phyloP scores from a whole-genome alignment of 2,888 invertebrate genomes.

The Mayetiola destructor region DNA sequence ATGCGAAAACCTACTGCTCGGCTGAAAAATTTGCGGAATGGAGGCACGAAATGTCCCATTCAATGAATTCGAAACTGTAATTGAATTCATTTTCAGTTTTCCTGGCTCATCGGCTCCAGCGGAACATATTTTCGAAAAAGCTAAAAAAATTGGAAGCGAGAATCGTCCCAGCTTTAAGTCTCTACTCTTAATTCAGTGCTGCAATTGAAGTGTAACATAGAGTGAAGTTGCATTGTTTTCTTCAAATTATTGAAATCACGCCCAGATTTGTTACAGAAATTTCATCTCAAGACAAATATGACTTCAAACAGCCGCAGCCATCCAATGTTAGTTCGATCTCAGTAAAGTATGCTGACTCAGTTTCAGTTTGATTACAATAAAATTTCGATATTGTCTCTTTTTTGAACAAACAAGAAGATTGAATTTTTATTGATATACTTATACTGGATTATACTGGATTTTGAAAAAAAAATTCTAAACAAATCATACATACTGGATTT shows the following conservation, averaged over 20 bases:
- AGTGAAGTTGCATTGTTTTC: background rate
- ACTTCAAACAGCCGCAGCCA: background rate
- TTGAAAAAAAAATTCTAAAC: no score
- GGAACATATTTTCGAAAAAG: background rate
- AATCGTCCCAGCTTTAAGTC: background rate
- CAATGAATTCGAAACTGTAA: background rate
- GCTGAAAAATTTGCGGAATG: background rate
- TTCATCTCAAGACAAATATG: background rate
- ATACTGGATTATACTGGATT: no score
- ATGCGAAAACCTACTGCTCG: background rate
- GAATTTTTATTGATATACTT: no score
- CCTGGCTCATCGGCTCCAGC: background rate
- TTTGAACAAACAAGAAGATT: no score
- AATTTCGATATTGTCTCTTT: no score
- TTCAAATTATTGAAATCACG: background rate
- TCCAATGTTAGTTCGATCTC: no score
- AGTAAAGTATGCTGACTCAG: no score
- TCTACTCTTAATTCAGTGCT: background rate
- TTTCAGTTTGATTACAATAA: no score
- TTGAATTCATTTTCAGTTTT: background rate
- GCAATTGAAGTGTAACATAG: background rate
- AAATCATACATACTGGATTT: no score
- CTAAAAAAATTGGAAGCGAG: background rate
- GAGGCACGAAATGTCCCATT: background rate
- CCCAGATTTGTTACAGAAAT: background rate